Evolutionary conservation across 2,888 invertebrate species (phyloP).

Genomic region (Melinaea marsaeus): DNA sequence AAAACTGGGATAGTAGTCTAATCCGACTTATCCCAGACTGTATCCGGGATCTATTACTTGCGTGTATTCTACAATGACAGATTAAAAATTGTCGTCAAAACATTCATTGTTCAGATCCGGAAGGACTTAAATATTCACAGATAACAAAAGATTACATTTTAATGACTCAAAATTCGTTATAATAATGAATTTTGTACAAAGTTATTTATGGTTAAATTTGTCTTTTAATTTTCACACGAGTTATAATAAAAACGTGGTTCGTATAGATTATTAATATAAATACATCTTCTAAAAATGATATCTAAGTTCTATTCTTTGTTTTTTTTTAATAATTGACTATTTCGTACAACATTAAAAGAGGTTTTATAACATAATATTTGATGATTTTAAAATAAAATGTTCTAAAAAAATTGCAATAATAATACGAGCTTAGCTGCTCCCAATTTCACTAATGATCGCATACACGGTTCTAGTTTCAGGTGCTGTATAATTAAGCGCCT

Average conservation of each 20-base stretch:
- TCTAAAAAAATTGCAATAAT: conserved; percentile 18
- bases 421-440: conserved; percentile 24
- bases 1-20: conserved; percentile 38
- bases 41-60: conserved; percentile 72
- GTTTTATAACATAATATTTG: not conserved
- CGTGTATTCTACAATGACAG: conserved; percentile 43
- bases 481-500: conserved; percentile 44
- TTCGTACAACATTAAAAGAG: too few relatives aligned
- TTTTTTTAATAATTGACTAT: too few relatives aligned
- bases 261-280: too few relatives aligned
- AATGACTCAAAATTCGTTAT: conserved; percentile 30
- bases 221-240: conserved; percentile 30
- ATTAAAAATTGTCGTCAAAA: conserved; percentile 55
- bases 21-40: conserved; percentile 31
- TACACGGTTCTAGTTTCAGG: conserved; percentile 51
- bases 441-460: conserved; percentile 50
- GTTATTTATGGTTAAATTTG: conserved; percentile 29
- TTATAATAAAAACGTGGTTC: too few relatives aligned
- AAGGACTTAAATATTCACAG: conserved; percentile 44
- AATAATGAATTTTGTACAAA: conserved; percentile 36
- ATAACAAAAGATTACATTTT: conserved; percentile 28
- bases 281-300: too few relatives aligned
- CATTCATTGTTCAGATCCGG: conserved; percentile 58
- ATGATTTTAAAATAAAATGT: not conserved
- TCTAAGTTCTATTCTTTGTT: too few relatives aligned